phyloP scores from a whole-genome alignment of 2,888 invertebrate species.

The Cremastinae sp. region DNA sequence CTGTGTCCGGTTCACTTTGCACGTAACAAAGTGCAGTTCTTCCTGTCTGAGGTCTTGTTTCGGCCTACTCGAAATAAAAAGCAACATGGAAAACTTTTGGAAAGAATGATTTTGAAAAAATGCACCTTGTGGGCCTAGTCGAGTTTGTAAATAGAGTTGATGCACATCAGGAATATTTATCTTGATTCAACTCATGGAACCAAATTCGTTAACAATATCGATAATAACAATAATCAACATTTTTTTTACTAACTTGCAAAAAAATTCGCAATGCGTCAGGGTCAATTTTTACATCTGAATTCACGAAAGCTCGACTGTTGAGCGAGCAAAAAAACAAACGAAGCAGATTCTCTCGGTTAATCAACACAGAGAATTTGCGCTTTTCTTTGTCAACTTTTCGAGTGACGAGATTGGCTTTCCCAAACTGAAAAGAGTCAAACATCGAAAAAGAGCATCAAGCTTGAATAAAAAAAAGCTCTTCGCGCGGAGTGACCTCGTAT shows the following conservation, averaged over 20 bases:
- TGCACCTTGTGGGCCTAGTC: too few species aligned
- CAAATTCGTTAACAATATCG: too few species aligned
- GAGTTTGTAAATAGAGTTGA: too few species aligned
- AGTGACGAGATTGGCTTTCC: constrained; percentile 5
- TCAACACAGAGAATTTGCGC: constrained; percentile 4
- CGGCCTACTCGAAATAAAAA: not conserved
- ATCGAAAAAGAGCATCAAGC: not conserved
- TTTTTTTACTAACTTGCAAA: too few species aligned
- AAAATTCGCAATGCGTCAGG: too few species aligned
- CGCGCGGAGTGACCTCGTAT: not conserved
- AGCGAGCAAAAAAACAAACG: not conserved
- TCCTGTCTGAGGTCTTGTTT: not conserved
- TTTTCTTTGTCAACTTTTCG: not conserved
- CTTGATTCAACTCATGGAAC: too few species aligned
- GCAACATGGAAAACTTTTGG: not conserved
- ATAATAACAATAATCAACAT: too few species aligned
- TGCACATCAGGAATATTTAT: too few species aligned
- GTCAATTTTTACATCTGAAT: too few species aligned
- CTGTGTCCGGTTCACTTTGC: constrained; percentile 37
- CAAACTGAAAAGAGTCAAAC: not conserved
- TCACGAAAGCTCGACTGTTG: not conserved
- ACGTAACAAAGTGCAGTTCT: constrained; percentile 22
- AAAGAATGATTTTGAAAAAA: too few species aligned
- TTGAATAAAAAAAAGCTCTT: not conserved
- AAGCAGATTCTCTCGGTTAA: not conserved